Evolutionary conservation across 2,888 invertebrate species (phyloP).

Genomic region (Calliopum simillimum): DNA sequence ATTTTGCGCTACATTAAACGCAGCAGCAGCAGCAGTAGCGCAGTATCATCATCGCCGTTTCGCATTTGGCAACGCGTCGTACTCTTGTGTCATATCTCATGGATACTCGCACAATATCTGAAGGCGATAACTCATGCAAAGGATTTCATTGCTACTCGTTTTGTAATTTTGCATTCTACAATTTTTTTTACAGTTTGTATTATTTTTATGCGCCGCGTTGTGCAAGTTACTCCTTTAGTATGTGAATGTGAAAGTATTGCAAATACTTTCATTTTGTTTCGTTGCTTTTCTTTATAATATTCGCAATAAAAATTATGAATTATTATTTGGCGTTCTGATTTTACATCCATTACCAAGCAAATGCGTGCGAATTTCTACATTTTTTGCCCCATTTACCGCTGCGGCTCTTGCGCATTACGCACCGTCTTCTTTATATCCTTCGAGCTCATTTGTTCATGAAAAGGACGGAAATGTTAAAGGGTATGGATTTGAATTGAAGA

Average conservation of each 20-base stretch:
- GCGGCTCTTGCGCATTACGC: slow-evolving; percentile 41
- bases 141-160: slow-evolving; percentile 39
- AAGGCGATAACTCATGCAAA: slow-evolving; percentile 50
- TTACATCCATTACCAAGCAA: slow-evolving; percentile 42
- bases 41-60: slow-evolving; percentile 7
- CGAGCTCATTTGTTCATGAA: neutral
- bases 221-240: neutral
- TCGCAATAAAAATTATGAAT: slow-evolving; percentile 50
- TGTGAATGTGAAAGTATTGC: neutral
- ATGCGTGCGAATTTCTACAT: slow-evolving; percentile 41
- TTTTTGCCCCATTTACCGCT: slow-evolving; percentile 41
- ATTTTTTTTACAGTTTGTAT: neutral
- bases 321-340: slow-evolving; percentile 50
- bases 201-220: neutral
- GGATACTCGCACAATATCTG: slow-evolving; percentile 38
- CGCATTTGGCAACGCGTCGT: slow-evolving; percentile 11
- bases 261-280: neutral
- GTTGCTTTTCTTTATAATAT: slow-evolving; percentile 43
- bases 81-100: slow-evolving; percentile 3
- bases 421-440: slow-evolving; percentile 15
- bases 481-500: neutral
- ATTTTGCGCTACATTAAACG: slow-evolving; percentile 57
- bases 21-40: slow-evolving; percentile 26
- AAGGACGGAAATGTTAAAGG: neutral
- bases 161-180: slow-evolving; percentile 28